These are phyloP conservation scores for Pyrocoelia pectoralis DNA, from an alignment of 2,888 invertebrate genomes.

Conservation along the genomic window DNA sequence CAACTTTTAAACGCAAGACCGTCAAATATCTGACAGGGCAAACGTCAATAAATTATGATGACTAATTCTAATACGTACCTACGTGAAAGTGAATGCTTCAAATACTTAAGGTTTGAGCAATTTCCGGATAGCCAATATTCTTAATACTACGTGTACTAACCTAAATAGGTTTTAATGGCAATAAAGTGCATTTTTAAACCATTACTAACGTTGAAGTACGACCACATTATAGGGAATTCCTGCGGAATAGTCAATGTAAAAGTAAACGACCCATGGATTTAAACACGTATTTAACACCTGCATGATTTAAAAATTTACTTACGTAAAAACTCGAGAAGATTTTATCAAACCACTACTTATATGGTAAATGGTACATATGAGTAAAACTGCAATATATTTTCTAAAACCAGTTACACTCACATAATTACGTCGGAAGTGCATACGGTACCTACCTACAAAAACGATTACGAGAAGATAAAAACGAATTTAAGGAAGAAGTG, in stretches of 20 bases:
- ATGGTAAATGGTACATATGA: slow-evolving; percentile 15
- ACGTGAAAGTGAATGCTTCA: no score
- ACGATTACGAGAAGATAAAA: not conserved
- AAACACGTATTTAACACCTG: slow-evolving; percentile 29
- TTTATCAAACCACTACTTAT: slow-evolving; percentile 25
- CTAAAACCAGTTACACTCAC: slow-evolving; percentile 3
- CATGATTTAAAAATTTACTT: slow-evolving; percentile 25
- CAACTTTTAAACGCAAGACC: no score
- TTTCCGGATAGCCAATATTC: no score
- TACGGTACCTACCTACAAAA: slow-evolving; percentile 1
- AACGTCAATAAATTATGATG: no score
- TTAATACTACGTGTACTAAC: not conserved
- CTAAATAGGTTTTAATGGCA: not conserved
- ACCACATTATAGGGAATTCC: not conserved
- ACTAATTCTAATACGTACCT: no score
- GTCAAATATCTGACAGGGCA: no score
- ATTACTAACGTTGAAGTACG: not conserved
- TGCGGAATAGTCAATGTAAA: slow-evolving; percentile 9
- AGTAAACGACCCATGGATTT: slow-evolving; percentile 27
- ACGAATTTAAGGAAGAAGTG: slow-evolving; percentile 1
- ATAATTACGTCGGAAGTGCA: slow-evolving; percentile 7
- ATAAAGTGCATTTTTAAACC: slow-evolving; percentile 4
- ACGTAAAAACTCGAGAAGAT: slow-evolving; percentile 20
- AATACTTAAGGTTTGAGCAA: no score
- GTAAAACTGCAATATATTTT: slow-evolving; percentile 3